Evolutionary conservation across 2,888 invertebrate genomes (phyloP), one percentile per base, ranked within the genome.

Genomic region (Aleiodes alternator): DNA sequence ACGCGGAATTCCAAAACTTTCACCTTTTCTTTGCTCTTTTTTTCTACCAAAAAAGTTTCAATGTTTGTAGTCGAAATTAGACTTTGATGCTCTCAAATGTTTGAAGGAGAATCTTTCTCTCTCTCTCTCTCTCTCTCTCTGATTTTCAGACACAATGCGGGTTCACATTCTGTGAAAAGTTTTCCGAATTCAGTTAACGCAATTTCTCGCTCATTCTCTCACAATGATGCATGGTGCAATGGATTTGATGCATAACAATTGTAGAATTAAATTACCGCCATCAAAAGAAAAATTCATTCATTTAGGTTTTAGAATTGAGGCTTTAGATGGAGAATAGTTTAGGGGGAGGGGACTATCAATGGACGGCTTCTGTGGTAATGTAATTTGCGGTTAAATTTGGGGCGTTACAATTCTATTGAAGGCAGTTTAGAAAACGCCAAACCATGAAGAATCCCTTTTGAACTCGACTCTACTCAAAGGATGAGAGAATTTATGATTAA

Each of bases 401-500:
- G 29, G 16, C 38, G 69, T 74, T 69, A 69, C 69, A 69, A 69
- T 74, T 69, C 69, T 69, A 74, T 69, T 51, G 34, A 59, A 43
- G 64, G 43, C 29, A 38, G 69, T 34, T 70, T 55, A 34, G 31
- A 23, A 29, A 14, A 16, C 23, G 34, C 6, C 34, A 11, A 43
- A 43, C 43, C 43, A 43, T 43, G 43, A n/a, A 43, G 57, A 50
- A 70, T 61, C 53, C 64, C 55, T 48, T 64, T 48, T 31, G 31
- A 34, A 57, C 43, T 64, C 9, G 23, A 14, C n/a, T 23, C 23
- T 23, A 11, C 23, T 8, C 9, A 8, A 61, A 61, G 38, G n/a
- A 31, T 31, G 61, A 55, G 29, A 55, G 71, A 75, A 75, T 75
- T 75, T 48, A 64, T 75, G 56, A 75, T 71, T 75, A 75, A 71